Base-by-base conservation (phyloP, 2,888 invertebrate genomes). In the Cristatella mucedo region DNA sequence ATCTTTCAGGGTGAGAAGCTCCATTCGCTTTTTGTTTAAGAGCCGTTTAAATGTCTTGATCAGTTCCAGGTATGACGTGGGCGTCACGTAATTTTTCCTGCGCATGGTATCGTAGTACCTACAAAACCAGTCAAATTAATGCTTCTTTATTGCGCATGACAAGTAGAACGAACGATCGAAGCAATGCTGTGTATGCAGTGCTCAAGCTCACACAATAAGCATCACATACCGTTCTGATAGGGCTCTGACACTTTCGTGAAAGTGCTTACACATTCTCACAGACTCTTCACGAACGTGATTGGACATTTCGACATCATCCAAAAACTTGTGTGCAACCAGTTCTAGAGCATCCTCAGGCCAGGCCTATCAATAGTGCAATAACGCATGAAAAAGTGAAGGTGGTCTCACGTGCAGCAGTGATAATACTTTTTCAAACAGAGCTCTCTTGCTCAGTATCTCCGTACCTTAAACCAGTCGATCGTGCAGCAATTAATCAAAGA, bases 391-490 rank as follows among this genome's bases (percentile, higher is more conserved):
- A 26, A 7, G n/a, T 26, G 7, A 26, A 26, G 7, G 7, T 26
- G 26, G 26, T 9, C 26, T 9, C 7, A 26, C 7, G 7, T 26
- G 26, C 7, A 5, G 18, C 21, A 45, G 6, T 18, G 33, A 46
- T 26, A 32, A 16, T 29, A 16, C 38, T 30, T 20, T 24, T 18
- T 19, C 38, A 36, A 36, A 31, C 15, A n/a, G 32, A 38, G 16
- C 15, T 9, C 26, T 2, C n/a, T 7, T 7, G 15, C 22, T 29
- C n/a, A 40, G 29, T 13, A 18, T 15, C 11, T 5, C 19, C 48
- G 44, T 50, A 70, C 71, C 59, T 57, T 53, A 48, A 64, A 64
- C 61, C 61, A 62, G 49, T 64, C 61, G 21, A 64, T 64, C 13
- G 64, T 64, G 47, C 64, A 64, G 45, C 64, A 64, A 53, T 61